Base-by-base conservation (phyloP, 2,888 invertebrate species). In the Octodonta nipae region DNA sequence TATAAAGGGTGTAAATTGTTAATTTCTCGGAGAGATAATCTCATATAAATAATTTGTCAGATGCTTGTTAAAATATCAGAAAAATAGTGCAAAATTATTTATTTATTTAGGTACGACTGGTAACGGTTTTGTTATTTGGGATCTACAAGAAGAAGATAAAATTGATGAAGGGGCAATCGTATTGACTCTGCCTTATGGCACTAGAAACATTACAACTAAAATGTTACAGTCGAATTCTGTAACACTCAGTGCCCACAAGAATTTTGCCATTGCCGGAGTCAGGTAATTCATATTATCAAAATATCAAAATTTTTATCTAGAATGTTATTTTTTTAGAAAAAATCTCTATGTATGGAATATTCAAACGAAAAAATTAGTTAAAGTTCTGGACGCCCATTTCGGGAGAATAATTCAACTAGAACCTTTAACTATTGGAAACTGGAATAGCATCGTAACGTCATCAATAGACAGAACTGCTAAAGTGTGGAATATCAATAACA, bases 401-500 rank as follows among this genome's bases (percentile, higher is more conserved):
- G 95, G 92, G 0, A 68, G 96, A 37, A 95, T 96, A 7, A 88
- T 96, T 34, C 87, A 91, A 47, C 63, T 96, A 35, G 84, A 84
- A 45, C 78, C 91, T 0, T 64, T 95, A 22, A 86, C 84, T 0
- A 75, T 87, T 10, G 86, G 85, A 0, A 76, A 81, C 41, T 89
- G 89, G 89, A 89, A 89, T 58, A 86, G 85, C 57, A 79, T 93
- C 4, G 88, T 96, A 28, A 95, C 96, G 0, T 92, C 95, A 0
- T 95, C 95, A 0, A 92, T 96, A 29, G 96, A 98, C 61, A 74
- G 95, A 37, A 91, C 92, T 0, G 93, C 96, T 5, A 96, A 96
- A 69, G 91, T 95, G 3, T 96, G 96, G 96, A 96, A 96, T 58
- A 91, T 98, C 34, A 92, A 95, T 60, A 96, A 96, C 58, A 95